Percentiles rank a stretch among this genome's conserved stretches.
These are phyloP conservation scores for Epinotia bilunana DNA, from an alignment of 2,888 invertebrate genomes.

Conservation along the genomic window DNA sequence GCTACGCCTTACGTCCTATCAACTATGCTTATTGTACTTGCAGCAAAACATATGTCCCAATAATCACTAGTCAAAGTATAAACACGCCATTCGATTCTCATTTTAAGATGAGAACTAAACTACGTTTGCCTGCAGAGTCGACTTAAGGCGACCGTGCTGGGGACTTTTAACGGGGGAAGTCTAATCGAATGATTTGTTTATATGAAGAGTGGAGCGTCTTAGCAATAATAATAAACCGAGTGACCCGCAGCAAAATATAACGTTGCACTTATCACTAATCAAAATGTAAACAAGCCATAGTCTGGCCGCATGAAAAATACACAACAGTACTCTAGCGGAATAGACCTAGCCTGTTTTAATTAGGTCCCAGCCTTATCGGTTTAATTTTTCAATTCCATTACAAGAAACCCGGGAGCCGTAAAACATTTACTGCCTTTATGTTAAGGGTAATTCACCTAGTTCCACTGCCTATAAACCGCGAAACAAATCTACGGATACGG, in stretches of 20 bases:
- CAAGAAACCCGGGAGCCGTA: conserved; percentile 48
- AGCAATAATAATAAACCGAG: too few relatives aligned
- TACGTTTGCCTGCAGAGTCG: too few relatives aligned
- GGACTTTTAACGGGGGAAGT: too few relatives aligned
- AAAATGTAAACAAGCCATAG: background rate
- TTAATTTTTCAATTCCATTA: conserved; percentile 52
- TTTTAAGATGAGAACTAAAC: too few relatives aligned
- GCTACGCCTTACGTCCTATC: too few relatives aligned
- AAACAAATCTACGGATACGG: conserved; percentile 76
- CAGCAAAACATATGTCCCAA: too few relatives aligned
- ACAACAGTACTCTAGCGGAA: background rate
- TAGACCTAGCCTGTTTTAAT: conserved; percentile 25
- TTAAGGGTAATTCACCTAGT: conserved; percentile 61
- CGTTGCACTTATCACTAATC: background rate
- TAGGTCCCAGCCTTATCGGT: conserved; percentile 45
- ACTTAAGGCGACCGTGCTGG: too few relatives aligned
- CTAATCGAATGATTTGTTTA: too few relatives aligned
- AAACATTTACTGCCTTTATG: conserved; percentile 53
- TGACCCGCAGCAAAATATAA: background rate
- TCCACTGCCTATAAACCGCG: conserved; percentile 58
- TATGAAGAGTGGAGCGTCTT: too few relatives aligned
- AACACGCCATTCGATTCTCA: too few relatives aligned
- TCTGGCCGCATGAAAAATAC: background rate
- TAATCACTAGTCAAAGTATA: too few relatives aligned
- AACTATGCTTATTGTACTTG: too few relatives aligned